Evolutionary conservation across 2,113 vertebrate species (phyloP).

Genomic region (Lepidothrix coronata): DNA sequence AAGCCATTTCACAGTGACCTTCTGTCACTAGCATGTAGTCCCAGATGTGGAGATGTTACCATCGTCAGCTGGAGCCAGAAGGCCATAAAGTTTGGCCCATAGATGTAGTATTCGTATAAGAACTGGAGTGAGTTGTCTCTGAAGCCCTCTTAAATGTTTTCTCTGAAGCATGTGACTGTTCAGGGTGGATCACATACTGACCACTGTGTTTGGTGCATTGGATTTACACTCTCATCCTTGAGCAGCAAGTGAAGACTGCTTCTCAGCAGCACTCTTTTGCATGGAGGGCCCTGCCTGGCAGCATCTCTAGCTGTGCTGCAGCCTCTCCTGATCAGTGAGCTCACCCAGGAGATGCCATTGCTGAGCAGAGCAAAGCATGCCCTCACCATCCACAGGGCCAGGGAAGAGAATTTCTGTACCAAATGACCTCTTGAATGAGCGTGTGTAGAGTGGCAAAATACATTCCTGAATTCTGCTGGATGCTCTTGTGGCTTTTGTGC

Average conservation of each 20-base stretch:
- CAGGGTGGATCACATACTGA: not conserved
- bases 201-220: not conserved
- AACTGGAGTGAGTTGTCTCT: not conserved
- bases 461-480: not conserved
- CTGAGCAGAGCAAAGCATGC: not conserved
- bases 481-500: not conserved
- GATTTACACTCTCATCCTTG: not conserved
- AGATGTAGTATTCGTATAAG: not conserved
- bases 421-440: not conserved
- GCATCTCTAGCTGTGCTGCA: rapidly evolving
- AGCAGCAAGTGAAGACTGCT: not conserved
- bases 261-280: not conserved
- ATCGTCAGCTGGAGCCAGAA: not conserved
- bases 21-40: not conserved
- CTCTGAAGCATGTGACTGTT: not conserved
- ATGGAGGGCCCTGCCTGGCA: not conserved
- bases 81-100: not conserved
- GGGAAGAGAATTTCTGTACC: not conserved
- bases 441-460: not conserved
- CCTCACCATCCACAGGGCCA: not conserved
- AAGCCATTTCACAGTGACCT: not conserved
- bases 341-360: not conserved
- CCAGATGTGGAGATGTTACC: not conserved
- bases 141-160: not conserved
- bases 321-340: not conserved